Evolutionary conservation across 2,888 invertebrate genomes (phyloP), one percentile per base, ranked within the genome.

Genomic region (Homarus gammarus): DNA sequence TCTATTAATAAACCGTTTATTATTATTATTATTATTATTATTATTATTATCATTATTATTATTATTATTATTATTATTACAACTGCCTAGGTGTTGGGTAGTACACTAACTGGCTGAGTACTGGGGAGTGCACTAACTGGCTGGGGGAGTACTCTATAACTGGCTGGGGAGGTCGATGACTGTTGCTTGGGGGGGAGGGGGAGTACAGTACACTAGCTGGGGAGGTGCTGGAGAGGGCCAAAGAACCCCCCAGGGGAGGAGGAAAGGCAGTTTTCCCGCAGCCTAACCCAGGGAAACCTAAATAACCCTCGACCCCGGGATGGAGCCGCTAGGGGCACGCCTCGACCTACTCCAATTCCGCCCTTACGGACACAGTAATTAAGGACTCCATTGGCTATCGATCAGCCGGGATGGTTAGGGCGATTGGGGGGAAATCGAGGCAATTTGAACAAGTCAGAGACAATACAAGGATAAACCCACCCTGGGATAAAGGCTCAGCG

Each of bases 191-290:
- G 33, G 56, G 18, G 12, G 12, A 31, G 10, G 8, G 77, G 49
- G 33, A 27, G 49, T n/a, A 18, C 33, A 15, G 51, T 31, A n/a
- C n/a, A n/a, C n/a, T n/a, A n/a, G 40, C 27, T 61, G 27, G n/a
- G 40, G 64, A 49, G n/a, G 27, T 18, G 15, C 6, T 5, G 36
- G 31, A 27, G 70, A 33, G 51, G 51, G 51, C 27, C 22, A 68
- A 56, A 56, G 8, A 33, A 61, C 56, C 36, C 33, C 49, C 36
- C 61, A 3, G n/a, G 61, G 40, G 44, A 27, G 38, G 72, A 36
- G n/a, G n/a, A n/a, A n/a, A 36, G 38, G 5, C 68, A 85, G 78
- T 78, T 85, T 85, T 64, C 73, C 85, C 85, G 64, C 77, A 77
- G 40, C 18, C 84, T 22, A 84, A 64, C 72, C 72, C 73, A 64